phyloP scores from a whole-genome alignment of 2,113 vertebrate species.

The Lichenostomus cassidix region DNA sequence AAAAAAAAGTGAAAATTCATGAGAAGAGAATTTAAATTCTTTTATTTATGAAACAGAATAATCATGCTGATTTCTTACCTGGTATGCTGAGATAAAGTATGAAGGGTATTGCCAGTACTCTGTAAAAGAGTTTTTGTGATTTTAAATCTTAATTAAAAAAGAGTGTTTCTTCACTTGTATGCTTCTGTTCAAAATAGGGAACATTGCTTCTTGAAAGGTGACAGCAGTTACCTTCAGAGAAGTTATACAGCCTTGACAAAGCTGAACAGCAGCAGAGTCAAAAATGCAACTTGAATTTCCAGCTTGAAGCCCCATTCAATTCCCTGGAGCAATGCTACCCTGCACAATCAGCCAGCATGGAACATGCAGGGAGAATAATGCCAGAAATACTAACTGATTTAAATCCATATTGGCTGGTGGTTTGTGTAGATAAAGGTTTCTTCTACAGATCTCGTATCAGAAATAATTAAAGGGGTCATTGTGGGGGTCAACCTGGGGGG shows the following conservation, averaged over 20 bases:
- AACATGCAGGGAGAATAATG: not conserved
- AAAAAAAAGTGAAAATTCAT: not conserved
- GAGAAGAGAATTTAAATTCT: not conserved
- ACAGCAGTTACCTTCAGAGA: not conserved
- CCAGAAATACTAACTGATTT: not conserved
- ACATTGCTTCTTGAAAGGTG: not conserved
- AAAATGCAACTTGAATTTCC: not conserved
- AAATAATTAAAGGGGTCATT: not conserved
- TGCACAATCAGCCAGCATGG: not conserved
- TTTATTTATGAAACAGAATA: not conserved
- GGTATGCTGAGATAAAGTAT: slow-evolving; percentile 83
- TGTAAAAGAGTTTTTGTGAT: slow-evolving; percentile 53
- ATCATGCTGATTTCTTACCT: slow-evolving; percentile 73
- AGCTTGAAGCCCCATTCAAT: rapidly evolving
- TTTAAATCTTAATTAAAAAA: not conserved
- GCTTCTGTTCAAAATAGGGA: not conserved
- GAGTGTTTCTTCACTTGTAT: not conserved
- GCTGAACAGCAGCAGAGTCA: not conserved
- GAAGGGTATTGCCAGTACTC: slow-evolving; percentile 78
- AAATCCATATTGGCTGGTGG: not conserved
- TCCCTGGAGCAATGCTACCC: not conserved
- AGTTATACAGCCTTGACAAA: not conserved
- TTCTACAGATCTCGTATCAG: not conserved
- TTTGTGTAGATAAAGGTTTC: not conserved
- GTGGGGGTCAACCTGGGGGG: not conserved